Conservation (phyloP, 1,140 invertebrate genomes). For the Magallana angulata region DNA sequence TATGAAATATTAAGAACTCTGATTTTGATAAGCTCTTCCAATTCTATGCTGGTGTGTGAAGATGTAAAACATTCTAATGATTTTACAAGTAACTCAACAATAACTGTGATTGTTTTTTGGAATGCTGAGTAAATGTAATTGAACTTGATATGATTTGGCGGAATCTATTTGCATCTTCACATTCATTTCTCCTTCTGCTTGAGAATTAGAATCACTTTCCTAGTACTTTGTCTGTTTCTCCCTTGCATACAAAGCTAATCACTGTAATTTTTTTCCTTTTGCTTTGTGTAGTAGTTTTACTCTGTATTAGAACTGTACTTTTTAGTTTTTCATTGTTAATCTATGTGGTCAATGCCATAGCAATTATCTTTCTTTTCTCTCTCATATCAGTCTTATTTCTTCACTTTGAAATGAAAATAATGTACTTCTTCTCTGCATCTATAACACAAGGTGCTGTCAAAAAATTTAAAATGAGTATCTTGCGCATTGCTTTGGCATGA, state of each 20-base stretch:
- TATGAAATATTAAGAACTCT: not conserved
- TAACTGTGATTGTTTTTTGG: not conserved
- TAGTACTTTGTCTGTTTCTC: not conserved
- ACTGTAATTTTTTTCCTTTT: not conserved
- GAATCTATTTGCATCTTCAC: slow-evolving; percentile 32
- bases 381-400: too few species aligned
- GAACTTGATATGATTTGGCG: not conserved
- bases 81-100: not conserved
- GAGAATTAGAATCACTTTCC: not conserved
- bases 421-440: too few species aligned
- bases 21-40: slow-evolving; percentile 11
- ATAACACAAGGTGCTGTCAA: too few species aligned
- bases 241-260: slow-evolving; percentile 8
- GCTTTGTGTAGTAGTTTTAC: slow-evolving; percentile 18
- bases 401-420: too few species aligned
- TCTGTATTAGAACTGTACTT: slow-evolving; percentile 23
- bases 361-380: not conserved
- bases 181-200: slow-evolving; percentile 7
- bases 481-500: not conserved
- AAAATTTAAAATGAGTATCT: too few species aligned
- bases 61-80: slow-evolving; percentile 10
- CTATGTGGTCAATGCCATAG: slow-evolving; percentile 13
- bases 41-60: slow-evolving; percentile 10
- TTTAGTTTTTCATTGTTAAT: slow-evolving; percentile 3
- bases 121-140: not conserved